These are phyloP conservation scores for Bubalus kerabau DNA, from an alignment of 2,113 vertebrate species.

Conservation along the genomic window DNA sequence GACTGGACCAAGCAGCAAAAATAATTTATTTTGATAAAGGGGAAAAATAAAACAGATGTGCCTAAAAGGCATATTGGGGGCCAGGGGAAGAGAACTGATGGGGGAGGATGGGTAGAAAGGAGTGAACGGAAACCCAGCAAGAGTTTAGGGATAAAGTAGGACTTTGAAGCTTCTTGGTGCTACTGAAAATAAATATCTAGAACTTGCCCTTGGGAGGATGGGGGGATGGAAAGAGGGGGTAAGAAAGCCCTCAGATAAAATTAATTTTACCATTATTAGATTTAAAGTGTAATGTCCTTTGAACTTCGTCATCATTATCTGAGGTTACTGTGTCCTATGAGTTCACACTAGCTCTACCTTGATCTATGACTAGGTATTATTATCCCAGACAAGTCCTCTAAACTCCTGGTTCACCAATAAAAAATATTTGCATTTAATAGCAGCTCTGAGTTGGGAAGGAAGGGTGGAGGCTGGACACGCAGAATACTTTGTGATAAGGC, in stretches of 20 bases:
- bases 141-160: background rate
- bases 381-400: background rate
- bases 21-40: slow-evolving; percentile 58
- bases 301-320: background rate
- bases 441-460: background rate
- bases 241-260: background rate
- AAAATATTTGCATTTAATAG: background rate
- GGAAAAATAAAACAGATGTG: slow-evolving; percentile 64
- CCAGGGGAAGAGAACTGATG: background rate
- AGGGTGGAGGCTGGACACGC: background rate
- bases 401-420: background rate
- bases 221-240: background rate
- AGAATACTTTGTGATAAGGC: background rate
- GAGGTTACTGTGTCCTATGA: background rate
- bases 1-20: slow-evolving; percentile 42
- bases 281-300: background rate
- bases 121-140: background rate
- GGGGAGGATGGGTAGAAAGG: background rate
- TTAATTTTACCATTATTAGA: background rate
- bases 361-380: background rate
- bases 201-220: background rate
- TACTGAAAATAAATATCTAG: background rate
- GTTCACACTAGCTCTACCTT: background rate
- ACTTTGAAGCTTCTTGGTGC: background rate
- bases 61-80: slow-evolving; percentile 52